Conservation (phyloP, 2,888 invertebrate genomes). For the Diplazon laetatorius region DNA sequence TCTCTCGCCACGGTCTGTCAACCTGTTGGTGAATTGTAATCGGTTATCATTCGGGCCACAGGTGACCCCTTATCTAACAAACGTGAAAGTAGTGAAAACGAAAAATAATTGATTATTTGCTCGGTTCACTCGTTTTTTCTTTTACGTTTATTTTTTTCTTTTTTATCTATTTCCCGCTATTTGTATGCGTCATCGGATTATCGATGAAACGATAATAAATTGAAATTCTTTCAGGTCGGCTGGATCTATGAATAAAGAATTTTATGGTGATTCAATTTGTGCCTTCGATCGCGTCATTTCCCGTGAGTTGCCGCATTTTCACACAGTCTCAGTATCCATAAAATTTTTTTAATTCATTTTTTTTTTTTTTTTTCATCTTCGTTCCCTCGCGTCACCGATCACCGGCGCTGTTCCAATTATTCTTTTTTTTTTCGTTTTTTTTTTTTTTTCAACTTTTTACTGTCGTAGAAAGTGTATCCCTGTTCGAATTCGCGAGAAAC, state of each 20-base stretch:
- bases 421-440: conserved; percentile 51
- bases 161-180: conserved; percentile 35
- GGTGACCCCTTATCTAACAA: not conserved
- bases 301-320: conserved; percentile 24
- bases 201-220: conserved; percentile 59
- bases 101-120: conserved; percentile 38
- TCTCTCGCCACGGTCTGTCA: no score
- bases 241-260: conserved; percentile 54
- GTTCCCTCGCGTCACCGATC: conserved; percentile 26
- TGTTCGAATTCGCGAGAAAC: conserved; percentile 44
- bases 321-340: conserved; percentile 3
- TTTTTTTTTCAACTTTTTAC: conserved; percentile 55
- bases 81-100: not conserved
- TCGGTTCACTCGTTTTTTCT: conserved; percentile 25
- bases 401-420: conserved; percentile 7
- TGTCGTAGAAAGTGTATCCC: conserved; percentile 47
- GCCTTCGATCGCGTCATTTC: conserved; percentile 43
- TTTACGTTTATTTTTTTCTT: not conserved
- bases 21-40: not conserved
- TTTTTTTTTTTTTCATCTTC: conserved; percentile 9
- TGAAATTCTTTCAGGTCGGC: conserved; percentile 49
- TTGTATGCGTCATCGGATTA: conserved; percentile 58
- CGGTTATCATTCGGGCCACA: not conserved
- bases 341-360: conserved; percentile 19
- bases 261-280: conserved; percentile 58